Conservation (phyloP, 92 coral and sea anemone species). For the Zoanthus gigantus region DNA sequence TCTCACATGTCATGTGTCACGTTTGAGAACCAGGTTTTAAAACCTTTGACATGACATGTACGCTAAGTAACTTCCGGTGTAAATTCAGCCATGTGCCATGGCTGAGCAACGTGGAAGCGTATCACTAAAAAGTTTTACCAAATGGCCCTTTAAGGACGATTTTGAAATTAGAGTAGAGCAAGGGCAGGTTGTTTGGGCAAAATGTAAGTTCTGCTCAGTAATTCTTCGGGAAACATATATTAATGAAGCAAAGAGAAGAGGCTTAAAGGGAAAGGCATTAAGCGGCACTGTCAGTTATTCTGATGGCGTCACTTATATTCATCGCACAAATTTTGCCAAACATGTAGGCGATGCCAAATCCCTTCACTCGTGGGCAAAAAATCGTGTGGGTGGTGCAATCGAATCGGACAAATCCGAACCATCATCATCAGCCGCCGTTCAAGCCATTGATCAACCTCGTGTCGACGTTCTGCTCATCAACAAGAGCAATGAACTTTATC, state of each 20-base stretch:
- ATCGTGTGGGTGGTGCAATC: slow-evolving; percentile 45
- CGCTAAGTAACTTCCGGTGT: slow-evolving; percentile 46
- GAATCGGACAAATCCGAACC: slow-evolving; percentile 61
- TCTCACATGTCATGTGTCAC: slow-evolving; percentile 34
- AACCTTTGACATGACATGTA: slow-evolving; percentile 42
- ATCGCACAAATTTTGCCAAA: slow-evolving; percentile 49
- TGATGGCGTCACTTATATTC: slow-evolving; percentile 57
- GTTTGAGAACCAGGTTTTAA: slow-evolving; percentile 39
- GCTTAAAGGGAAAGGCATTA: slow-evolving; percentile 43
- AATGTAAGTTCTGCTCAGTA: slow-evolving; percentile 49
- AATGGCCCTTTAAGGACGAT: slow-evolving; percentile 39
- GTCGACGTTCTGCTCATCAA: slow-evolving; percentile 58
- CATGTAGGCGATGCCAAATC: slow-evolving; percentile 38
- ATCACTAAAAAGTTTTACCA: slow-evolving; percentile 35
- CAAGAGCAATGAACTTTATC: slow-evolving; percentile 52
- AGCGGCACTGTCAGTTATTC: slow-evolving; percentile 55
- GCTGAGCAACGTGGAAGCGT: slow-evolving; percentile 37
- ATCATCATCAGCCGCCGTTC: slow-evolving; percentile 52
- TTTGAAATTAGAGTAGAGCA: slow-evolving; percentile 43
- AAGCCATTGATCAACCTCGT: slow-evolving; percentile 53
- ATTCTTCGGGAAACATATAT: slow-evolving; percentile 37
- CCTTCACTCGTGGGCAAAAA: slow-evolving; percentile 39
- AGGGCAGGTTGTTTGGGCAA: slow-evolving; percentile 48
- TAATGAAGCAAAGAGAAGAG: slow-evolving; percentile 43
- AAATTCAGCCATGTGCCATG: slow-evolving; percentile 47